phyloP scores from a whole-genome alignment of 2,797 vertebrate species.

The Astyanax mexicanus region DNA sequence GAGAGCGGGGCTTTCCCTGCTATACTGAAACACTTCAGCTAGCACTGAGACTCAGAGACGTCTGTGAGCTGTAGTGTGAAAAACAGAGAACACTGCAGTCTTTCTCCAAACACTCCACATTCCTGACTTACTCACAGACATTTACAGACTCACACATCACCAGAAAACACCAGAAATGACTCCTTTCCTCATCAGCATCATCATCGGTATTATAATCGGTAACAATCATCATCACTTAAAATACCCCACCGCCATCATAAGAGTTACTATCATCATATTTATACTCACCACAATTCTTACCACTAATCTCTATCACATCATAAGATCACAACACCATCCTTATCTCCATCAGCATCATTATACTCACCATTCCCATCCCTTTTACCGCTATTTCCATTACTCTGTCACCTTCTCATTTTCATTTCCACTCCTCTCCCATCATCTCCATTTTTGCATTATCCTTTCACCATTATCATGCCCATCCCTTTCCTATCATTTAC shows the following conservation, averaged over 20 bases:
- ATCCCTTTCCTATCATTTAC: no score
- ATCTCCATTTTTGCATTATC: no score
- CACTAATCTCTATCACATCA: no score
- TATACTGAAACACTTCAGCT: slow-evolving; percentile 40
- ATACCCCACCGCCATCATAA: not conserved
- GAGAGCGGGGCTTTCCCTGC: slow-evolving; percentile 49
- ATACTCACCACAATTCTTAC: no score
- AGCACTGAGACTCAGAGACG: slow-evolving; percentile 36
- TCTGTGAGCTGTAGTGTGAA: slow-evolving; percentile 31
- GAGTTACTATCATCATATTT: not conserved
- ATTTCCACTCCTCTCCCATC: no score
- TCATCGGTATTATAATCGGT: no score
- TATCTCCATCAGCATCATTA: not conserved
- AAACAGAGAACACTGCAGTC: slow-evolving; percentile 34
- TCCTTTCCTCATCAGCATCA: not conserved
- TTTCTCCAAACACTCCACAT: slow-evolving; percentile 37
- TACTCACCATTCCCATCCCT: no score
- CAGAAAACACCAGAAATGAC: not conserved
- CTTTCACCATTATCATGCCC: no score
- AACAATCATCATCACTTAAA: not conserved
- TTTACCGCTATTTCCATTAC: no score
- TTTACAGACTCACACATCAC: not conserved
- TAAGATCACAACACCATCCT: no score
- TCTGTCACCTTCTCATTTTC: no score
- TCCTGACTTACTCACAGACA: slow-evolving; percentile 5